Conservation (phyloP, 92 coral and sea anemone genomes). For the Porites lobata region DNA sequence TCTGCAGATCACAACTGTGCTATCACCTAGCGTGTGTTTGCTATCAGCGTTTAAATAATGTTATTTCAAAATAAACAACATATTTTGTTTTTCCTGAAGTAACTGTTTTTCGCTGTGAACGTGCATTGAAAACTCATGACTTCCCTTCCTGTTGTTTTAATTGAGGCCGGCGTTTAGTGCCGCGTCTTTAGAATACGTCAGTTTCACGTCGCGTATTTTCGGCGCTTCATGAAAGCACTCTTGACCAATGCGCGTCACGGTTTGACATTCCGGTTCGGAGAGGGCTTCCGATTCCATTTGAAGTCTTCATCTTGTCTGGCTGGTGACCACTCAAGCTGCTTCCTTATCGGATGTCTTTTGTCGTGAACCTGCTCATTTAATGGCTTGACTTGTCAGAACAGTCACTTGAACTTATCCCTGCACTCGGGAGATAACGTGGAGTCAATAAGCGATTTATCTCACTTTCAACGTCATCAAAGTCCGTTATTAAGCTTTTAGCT, state of each 20-base stretch:
- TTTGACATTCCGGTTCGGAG: constrained; percentile 37
- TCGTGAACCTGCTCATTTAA: constrained; percentile 33
- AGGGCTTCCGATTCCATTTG: constrained; percentile 48
- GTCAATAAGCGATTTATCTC: constrained; percentile 55
- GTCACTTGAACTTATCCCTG: constrained; percentile 33
- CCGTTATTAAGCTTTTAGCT: constrained; percentile 1
- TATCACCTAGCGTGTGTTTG: constrained; percentile 46
- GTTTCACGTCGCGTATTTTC: constrained; percentile 14
- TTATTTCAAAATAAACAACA: constrained; percentile 40
- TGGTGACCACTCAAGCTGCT: constrained; percentile 50
- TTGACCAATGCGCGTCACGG: constrained; percentile 30
- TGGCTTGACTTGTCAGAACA: constrained; percentile 38
- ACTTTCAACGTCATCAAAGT: constrained; percentile 37
- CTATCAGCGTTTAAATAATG: constrained; percentile 19
- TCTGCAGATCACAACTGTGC: constrained; percentile 48
- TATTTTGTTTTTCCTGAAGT: constrained; percentile 45
- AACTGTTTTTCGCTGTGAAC: constrained; percentile 38
- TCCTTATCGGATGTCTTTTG: constrained; percentile 46
- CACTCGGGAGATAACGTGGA: constrained; percentile 17
- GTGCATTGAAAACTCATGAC: constrained; percentile 21
- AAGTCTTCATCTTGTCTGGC: constrained; percentile 34
- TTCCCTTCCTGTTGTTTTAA: constrained; percentile 57
- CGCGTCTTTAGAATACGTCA: constrained; percentile 26
- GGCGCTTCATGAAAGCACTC: constrained; percentile 7
- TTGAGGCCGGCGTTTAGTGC: constrained; percentile 40